Base-by-base conservation (phyloP, 2,797 vertebrate species). In the Mus caroli region DNA sequence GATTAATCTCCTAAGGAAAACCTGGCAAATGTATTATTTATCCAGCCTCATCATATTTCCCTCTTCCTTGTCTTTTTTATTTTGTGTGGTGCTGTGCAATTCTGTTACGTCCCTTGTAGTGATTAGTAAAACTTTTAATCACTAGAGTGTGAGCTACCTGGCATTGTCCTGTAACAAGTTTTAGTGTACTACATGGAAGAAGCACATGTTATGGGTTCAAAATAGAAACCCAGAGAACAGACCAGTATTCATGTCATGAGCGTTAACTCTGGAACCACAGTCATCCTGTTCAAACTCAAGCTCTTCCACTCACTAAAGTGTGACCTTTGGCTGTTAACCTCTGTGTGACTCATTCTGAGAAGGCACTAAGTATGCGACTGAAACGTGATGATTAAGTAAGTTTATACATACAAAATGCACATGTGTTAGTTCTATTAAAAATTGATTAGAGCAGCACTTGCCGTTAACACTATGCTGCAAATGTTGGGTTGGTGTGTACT, bases 11-110 rank as follows among this genome's bases (percentile, higher is more conserved):
- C 43, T 91, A 93, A 93, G 90, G 89, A 96, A 97, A 95, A 83
- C 92, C 43, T 84, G 91, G 91, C 93, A 88, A 96, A 97, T 96
- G 92, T 90, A 97, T 98, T 97, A 97, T 97, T 97, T 93, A 97
- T 97, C 92, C 14, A 46, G 37, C 52, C 92, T 94, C 56, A 96
- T 95, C 73, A 83, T 90, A 88, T 94, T 96, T 95, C 79, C 94
- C 67, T 94, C 90, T 93, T 95, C 60, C 22, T 94, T 84, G 37
- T 86, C 85, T 90, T 94, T 94, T 78, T 90, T 31, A 90, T 92
- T 90, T 96, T 85, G 13, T 90, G 82, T 8, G 34, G 8, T 69
- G 31, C 22, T 82, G 9, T 82, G 46, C 73, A 91, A 54, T 50
- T 96, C 85, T 88, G 60, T 95, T 58, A 87, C 79, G 64, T 22